These are phyloP conservation scores for Amphiura filiformis DNA, from an alignment of 35 echinoderm and acorn worm species.

Conservation along the genomic window DNA sequence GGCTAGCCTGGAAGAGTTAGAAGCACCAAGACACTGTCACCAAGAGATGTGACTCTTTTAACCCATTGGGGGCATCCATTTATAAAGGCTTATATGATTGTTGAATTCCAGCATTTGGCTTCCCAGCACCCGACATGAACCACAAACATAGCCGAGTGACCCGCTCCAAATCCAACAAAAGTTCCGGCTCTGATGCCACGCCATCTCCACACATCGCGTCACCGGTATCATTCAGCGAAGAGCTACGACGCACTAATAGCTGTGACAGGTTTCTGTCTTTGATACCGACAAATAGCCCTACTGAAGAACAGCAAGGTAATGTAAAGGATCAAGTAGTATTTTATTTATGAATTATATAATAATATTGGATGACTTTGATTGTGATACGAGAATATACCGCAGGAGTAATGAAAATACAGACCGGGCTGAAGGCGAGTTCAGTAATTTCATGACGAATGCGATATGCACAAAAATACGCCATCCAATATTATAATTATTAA, in stretches of 20 bases:
- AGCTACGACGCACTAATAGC: constrained; percentile 28
- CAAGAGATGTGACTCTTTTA: too few species aligned
- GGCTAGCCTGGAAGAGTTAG: too few species aligned
- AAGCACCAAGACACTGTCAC: too few species aligned
- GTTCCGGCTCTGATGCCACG: constrained; percentile 21
- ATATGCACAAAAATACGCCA: neutral
- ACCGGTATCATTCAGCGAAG: constrained; percentile 3
- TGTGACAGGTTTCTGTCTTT: constrained; percentile 36
- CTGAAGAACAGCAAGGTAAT: constrained; percentile 62
- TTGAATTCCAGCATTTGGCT: neutral
- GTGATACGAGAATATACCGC: too few species aligned
- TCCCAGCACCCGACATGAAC: neutral
- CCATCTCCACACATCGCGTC: constrained; percentile 32
- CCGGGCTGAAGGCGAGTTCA: neutral
- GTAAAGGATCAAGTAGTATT: neutral
- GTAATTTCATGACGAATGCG: neutral
- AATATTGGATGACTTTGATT: too few species aligned
- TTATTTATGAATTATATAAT: neutral
- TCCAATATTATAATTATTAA: too few species aligned
- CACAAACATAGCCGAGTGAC: neutral
- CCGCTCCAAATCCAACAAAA: constrained; percentile 10
- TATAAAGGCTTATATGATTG: neutral
- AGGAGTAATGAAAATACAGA: neutral
- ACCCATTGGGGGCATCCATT: neutral
- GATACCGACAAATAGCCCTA: constrained; percentile 43